Conservation (phyloP, 2,113 vertebrate species). For the Pycnonotus jocosus region DNA sequence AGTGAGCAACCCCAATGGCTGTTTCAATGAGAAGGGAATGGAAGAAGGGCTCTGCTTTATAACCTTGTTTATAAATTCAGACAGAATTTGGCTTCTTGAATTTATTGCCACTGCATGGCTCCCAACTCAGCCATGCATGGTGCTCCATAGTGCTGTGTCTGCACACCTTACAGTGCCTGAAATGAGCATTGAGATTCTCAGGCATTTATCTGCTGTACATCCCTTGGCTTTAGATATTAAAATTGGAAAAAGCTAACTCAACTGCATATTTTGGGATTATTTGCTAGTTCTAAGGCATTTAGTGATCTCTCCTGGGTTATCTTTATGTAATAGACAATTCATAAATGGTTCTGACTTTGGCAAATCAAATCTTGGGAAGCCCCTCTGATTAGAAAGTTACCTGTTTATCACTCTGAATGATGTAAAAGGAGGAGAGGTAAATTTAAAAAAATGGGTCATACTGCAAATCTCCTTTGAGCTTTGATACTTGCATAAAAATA, state of each 20-base stretch:
- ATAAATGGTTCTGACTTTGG: background rate
- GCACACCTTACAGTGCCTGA: background rate
- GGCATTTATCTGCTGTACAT: background rate
- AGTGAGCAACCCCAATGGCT: background rate
- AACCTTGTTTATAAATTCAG: background rate
- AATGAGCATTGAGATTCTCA: background rate
- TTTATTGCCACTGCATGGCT: background rate
- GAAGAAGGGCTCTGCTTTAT: background rate
- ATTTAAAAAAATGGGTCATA: background rate
- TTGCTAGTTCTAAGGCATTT: background rate
- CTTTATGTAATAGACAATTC: background rate
- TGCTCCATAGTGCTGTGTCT: background rate
- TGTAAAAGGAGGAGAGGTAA: background rate
- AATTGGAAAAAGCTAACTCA: background rate
- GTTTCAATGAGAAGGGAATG: background rate
- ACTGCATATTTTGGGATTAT: background rate
- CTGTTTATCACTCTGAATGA: background rate
- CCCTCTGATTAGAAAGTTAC: background rate
- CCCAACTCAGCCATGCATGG: accelerated
- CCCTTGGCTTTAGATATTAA: background rate
- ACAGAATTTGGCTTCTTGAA: background rate
- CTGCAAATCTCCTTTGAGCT: background rate
- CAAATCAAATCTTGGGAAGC: background rate
- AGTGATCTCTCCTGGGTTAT: background rate
- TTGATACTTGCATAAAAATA: background rate